Evolutionary conservation across 2,113 vertebrate genomes (phyloP), one percentile per base, ranked within the genome.

Genomic region (Ictidomys tridecemlineatus): DNA sequence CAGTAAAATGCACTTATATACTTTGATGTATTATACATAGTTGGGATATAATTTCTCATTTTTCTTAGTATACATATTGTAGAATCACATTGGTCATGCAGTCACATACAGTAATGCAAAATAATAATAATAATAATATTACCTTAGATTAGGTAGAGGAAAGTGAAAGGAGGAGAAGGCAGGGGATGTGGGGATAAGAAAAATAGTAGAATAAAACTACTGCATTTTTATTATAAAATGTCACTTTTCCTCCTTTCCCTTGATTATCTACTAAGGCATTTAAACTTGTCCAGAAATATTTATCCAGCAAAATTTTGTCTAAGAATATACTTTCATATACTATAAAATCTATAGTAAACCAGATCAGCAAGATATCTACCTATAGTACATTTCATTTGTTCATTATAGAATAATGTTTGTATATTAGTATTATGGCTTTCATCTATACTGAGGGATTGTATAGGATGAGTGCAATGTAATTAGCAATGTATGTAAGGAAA

Each of bases 291-390:
- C 74, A 82, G 20, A 86, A 90, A 42, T 13, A 45, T 56, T 16
- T 85, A 69, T 32, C 30, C 65, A 53, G 78, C 4, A 92, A 88
- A 79, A 79, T 70, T 85, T 39, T 56, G 76, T 26, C 42, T 74
- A 16, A 84, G 1, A 63, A 7, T 80, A 24, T 65, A 13, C 51
- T n/a, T 91, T 37, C n/a, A 70, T 4, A 93, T 8, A 69, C 37
- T 78, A 18, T 90, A 89, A 28, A 89, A 76, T 95, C 48, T 42
- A 92, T 5, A 85, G 76, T 56, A 91, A 95, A 58, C 7, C 82
- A 93, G 20, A 88, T 87, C 56, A 90, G 65, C 26, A 91, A 78
- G 72, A 34, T 51, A 5, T 22, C 5, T 56, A 63, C 4, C 39
- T 45, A 4, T 72, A 58, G 48, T 79, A 22, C 58, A 77, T 72